Conservation (phyloP, 2,797 vertebrate genomes). For the Manis pentadactyla region DNA sequence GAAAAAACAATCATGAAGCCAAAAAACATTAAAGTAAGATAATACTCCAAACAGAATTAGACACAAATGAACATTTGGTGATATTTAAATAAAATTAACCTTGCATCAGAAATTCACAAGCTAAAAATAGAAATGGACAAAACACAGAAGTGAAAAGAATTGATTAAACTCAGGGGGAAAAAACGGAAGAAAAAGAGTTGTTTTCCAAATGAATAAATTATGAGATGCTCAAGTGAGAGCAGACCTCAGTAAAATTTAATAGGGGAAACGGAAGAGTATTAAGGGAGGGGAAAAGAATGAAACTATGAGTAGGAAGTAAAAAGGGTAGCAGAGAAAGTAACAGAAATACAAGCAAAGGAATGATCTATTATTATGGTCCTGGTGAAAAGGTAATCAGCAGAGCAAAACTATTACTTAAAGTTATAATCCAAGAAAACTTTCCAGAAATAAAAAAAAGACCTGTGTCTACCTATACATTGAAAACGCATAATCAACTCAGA, state of each 20-base stretch:
- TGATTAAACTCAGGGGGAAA: neutral
- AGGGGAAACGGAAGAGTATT: neutral
- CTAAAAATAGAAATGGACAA: neutral
- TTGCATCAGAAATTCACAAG: constrained; percentile 9
- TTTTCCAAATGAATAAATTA: neutral
- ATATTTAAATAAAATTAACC: neutral
- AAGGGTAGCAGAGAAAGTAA: neutral
- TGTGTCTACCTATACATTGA: neutral
- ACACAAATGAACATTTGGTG: neutral
- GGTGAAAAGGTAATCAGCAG: neutral
- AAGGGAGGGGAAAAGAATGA: neutral
- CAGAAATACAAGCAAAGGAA: neutral
- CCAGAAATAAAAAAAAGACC: neutral
- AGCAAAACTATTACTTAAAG: constrained; percentile 12
- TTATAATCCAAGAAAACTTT: neutral
- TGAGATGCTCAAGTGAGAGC: neutral
- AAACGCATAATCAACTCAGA: neutral
- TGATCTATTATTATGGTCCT: neutral
- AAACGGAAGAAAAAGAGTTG: neutral
- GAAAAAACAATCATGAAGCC: constrained; percentile 10
- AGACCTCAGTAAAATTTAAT: neutral
- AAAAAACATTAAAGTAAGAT: neutral
- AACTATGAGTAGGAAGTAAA: constrained; percentile 12
- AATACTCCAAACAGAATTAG: constrained; percentile 3
- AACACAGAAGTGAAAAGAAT: neutral